These are phyloP conservation scores for Cantharis lateralis DNA, from an alignment of 2,888 invertebrate species.

Conservation along the genomic window DNA sequence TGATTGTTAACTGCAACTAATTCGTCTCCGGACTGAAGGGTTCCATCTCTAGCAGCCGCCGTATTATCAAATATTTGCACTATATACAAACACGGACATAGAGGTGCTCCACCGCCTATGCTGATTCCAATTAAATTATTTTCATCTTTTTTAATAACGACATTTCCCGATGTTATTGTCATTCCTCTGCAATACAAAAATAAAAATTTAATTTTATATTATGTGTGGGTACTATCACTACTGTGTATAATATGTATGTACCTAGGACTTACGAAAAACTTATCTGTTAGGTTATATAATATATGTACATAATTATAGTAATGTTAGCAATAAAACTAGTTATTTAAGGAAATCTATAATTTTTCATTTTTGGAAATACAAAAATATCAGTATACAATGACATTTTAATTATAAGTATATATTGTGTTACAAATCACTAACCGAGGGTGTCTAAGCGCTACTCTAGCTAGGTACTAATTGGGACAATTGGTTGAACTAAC, in stretches of 20 bases:
- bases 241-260: neutral
- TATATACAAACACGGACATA: constrained; percentile 96
- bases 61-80: constrained; percentile 99
- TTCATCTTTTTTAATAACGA: constrained; percentile 87
- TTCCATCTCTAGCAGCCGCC: constrained; percentile 91
- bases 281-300: neutral
- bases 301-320: too few species aligned
- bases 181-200: constrained; percentile 77
- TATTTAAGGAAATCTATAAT: neutral
- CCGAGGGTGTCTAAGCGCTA: constrained; percentile 11
- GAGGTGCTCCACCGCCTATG: constrained; percentile 94
- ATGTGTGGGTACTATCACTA: neutral
- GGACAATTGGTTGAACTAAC: constrained; percentile 28
- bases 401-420: too few species aligned
- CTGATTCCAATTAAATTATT: constrained; percentile 96
- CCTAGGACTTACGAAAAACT: neutral
- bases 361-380: neutral
- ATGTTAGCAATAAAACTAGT: neutral
- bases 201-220: neutral
- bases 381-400: neutral
- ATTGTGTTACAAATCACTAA: constrained; percentile 31
- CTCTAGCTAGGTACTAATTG: constrained; percentile 27
- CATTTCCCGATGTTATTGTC: constrained; percentile 94
- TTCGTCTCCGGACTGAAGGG: constrained; percentile 96
- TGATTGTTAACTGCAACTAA: constrained; percentile 91